Conservation (phyloP, 2,113 vertebrate species). For the Apus apus region DNA sequence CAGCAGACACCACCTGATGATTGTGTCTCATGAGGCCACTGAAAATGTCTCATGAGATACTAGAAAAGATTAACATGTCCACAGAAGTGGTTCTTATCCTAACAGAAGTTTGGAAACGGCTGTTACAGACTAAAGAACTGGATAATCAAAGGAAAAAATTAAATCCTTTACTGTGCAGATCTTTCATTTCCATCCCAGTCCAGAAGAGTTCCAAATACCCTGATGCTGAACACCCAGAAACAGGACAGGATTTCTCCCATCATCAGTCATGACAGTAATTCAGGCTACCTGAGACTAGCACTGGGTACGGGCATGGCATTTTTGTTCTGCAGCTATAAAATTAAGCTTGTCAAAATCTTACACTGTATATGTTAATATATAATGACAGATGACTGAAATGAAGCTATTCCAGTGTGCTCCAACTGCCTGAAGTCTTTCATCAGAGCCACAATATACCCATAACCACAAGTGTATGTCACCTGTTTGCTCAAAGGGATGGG, state of each 20-base stretch:
- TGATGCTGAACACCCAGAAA: background rate
- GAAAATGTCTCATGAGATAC: background rate
- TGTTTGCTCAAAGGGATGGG: background rate
- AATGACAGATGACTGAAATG: background rate
- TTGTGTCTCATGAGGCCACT: background rate
- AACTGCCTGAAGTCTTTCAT: background rate
- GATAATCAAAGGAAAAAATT: background rate
- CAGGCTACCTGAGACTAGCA: background rate
- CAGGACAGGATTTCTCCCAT: background rate
- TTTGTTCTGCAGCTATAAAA: background rate
- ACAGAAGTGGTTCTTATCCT: background rate
- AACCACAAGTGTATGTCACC: background rate
- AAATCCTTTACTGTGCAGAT: background rate
- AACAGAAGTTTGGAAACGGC: background rate
- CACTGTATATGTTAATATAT: background rate
- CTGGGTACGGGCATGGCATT: background rate
- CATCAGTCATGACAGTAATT: background rate
- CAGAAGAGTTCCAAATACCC: background rate
- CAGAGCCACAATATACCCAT: background rate
- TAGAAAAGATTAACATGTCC: background rate
- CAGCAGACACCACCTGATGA: background rate
- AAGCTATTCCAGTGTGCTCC: background rate
- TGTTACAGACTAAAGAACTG: background rate
- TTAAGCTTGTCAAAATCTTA: background rate
- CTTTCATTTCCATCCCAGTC: background rate